phyloP scores from a whole-genome alignment of 1,140 invertebrate genomes.

The Hycleus phaleratus region DNA sequence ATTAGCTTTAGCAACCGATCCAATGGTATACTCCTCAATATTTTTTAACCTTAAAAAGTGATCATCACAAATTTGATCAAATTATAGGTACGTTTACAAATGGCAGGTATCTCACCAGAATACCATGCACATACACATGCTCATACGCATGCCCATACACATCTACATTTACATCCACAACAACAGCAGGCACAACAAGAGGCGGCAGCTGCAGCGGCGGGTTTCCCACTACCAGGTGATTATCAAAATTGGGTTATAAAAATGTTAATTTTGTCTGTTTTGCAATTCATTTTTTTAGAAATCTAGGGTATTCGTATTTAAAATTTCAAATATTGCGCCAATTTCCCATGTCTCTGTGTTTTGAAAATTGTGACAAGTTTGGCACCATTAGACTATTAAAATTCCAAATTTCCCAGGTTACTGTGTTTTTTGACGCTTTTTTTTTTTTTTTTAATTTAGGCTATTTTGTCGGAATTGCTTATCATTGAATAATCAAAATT shows the following conservation, averaged over 20 bases:
- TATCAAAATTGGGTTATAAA: background rate
- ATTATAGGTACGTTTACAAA: constrained; percentile 63
- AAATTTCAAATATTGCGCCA: too few species aligned
- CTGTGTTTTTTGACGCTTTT: too few species aligned
- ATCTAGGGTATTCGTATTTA: too few species aligned
- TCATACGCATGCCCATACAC: constrained; percentile 84
- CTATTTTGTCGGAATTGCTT: too few species aligned
- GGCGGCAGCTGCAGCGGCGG: constrained; percentile 50
- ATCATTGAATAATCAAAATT: too few species aligned
- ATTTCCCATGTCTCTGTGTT: too few species aligned
- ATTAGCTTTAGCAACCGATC: constrained; percentile 62
- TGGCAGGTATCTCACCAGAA: constrained; percentile 74
- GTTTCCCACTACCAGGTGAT: constrained; percentile 54
- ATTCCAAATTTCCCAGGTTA: too few species aligned
- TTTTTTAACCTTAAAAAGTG: background rate
- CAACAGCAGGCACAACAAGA: constrained; percentile 69
- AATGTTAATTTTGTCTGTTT: too few species aligned
- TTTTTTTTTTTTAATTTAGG: too few species aligned
- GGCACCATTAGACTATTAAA: too few species aligned
- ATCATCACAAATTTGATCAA: background rate
- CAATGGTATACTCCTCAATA: constrained; percentile 44
- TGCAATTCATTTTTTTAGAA: too few species aligned
- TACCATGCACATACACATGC: constrained; percentile 78
- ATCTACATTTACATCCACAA: constrained; percentile 80
- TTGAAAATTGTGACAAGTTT: too few species aligned